Base-by-base conservation (phyloP, 2,888 invertebrate genomes). In the Chymomyza fuscimana region DNA sequence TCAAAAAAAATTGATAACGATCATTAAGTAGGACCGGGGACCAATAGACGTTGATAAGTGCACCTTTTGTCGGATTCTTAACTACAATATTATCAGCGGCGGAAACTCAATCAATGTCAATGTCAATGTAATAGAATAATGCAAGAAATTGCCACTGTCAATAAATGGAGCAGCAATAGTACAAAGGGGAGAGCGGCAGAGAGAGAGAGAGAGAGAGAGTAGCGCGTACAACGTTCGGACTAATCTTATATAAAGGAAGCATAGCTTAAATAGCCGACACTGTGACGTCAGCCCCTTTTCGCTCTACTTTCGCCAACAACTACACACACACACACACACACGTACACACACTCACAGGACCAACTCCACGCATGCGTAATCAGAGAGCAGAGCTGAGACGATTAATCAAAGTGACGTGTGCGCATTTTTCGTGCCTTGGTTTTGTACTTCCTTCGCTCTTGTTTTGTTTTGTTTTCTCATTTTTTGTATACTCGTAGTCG, bases 401-500 rank as follows among this genome's bases (percentile, higher is more conserved):
- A 85, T 85, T 85, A 85, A 85, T 85, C 84, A 85, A 85, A 78
- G 86, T 85, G 84, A 87, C 88, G 86, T 84, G 80, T 77, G 79
- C 79, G 74, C 81, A 82, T 82, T 80, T 76, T 65, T 80, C 76
- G 68, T 61, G 54, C 58, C 66, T 59, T 59, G 59, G n/a, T 59
- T 7, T 54, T 16, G 54, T 16, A 22, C 22, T 54, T 54, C 54
- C 16, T 50, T 63, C 58, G 60, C 69, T 51, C 63, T 67, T 22
- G 22, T 59, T 19, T 25, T 32, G 32, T 32, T 32, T 32, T 9
- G 9, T 32, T 32, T 32, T 32, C 9, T 32, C 32, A 7, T 32
- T 32, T 32, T 59, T 29, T 25, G 29, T 40, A 6, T 12, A 12
- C 6, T 12, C 12, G 12, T 12, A 12, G 40, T 40, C 61, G n/a